Evolutionary conservation across 2,797 vertebrate species (phyloP), one percentile per base, ranked within the genome.

Genomic region (Cyclopterus lumpus): DNA sequence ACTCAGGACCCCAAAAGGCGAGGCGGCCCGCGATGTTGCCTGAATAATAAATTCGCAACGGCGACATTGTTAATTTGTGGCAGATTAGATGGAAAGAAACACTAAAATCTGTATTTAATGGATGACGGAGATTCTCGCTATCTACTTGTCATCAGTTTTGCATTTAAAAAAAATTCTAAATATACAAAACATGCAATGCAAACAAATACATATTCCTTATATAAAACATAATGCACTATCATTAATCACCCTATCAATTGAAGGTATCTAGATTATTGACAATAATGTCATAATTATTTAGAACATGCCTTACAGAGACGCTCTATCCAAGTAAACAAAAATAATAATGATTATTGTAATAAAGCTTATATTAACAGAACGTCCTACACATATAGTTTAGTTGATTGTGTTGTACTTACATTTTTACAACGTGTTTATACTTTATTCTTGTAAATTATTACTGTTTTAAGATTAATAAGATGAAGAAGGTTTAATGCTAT

Each of bases 1-100:
- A 26, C 22, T 40, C 48, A 94, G 87, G 94, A 90, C 93, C 93
- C 87, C 73, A 4, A 0, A 0, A 42, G 6, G 24, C 5, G 5
- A 71, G 63, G 75, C 38, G 54, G 87, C n/a, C 87, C 73, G 14
- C 54, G 8, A 8, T 28, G 11, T 2, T 90, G 94, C 94, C 94
- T 91, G 91, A 68, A n/a, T 32, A 46, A 46, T 67, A 57, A 84
- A 85, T 69, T 75, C 8, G 4, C 36, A 36, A 48, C 48, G 5
- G 48, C 26, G 5, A 18, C 10, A 28, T 53, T 15, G 54, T 40
- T 16, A 8, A 20, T 18, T 14, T 46, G 14, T 44, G 9, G 66
- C 4, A 18, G 26, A 34, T 22, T 58, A 12, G 3, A 46, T 34
- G 8, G 8, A 14, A 38, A 20, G 0, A 34, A 69, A 46, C 14